These are phyloP conservation scores for Alsophila aescularia DNA, from an alignment of 2,888 invertebrate genomes.

Conservation along the genomic window DNA sequence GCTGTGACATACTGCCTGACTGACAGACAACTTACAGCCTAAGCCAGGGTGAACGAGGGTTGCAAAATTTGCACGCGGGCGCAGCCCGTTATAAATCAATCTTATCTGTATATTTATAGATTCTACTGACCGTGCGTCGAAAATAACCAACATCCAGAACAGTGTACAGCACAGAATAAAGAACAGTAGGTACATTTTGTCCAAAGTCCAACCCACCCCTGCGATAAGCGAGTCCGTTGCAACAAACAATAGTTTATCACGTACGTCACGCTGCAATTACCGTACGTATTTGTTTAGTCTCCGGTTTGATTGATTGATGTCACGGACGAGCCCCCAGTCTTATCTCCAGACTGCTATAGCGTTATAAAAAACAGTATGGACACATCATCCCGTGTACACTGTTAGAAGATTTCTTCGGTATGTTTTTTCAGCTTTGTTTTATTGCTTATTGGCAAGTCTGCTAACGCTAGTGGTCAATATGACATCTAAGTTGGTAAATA, in stretches of 20 bases:
- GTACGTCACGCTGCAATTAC: constrained; percentile 70
- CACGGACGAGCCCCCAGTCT: constrained; percentile 80
- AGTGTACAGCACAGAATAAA: background rate
- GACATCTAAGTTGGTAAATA: no score
- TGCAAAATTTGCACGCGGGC: no score
- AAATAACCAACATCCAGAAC: no score
- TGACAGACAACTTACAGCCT: no score
- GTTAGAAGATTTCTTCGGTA: background rate
- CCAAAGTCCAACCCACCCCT: constrained; percentile 33
- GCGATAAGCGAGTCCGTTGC: constrained; percentile 36
- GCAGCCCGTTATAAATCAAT: no score
- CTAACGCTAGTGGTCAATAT: no score
- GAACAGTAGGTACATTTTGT: constrained; percentile 2
- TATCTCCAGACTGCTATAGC: constrained; percentile 53
- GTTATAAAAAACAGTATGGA: constrained; percentile 12
- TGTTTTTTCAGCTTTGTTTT: no score
- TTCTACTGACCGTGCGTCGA: no score
- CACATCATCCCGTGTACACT: background rate
- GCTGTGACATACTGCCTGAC: no score
- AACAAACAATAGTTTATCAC: constrained; percentile 42
- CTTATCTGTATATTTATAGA: no score
- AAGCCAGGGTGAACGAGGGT: no score
- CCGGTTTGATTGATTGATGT: constrained; percentile 68
- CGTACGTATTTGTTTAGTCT: constrained; percentile 76
- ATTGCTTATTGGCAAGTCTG: no score